These are phyloP conservation scores for Ochotona princeps DNA, from an alignment of 2,113 vertebrate species.

Conservation along the genomic window DNA sequence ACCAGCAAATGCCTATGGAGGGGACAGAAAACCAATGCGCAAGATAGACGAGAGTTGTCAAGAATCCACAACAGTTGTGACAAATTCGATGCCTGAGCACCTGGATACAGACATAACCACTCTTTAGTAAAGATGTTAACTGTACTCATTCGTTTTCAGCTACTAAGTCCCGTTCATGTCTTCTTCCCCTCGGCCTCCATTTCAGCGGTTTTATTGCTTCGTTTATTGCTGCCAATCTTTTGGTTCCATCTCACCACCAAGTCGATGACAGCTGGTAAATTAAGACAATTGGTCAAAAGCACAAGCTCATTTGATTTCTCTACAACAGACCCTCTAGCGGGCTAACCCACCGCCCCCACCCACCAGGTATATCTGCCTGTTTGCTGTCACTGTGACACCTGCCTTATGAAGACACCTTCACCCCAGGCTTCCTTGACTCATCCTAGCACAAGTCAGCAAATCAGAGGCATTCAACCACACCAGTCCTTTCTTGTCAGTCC, in stretches of 20 bases:
- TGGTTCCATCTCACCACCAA: not conserved
- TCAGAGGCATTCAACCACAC: not conserved
- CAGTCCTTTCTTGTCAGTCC: not conserved
- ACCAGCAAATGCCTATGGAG: not conserved
- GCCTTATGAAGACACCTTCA: not conserved
- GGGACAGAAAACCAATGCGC: not conserved
- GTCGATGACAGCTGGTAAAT: not conserved
- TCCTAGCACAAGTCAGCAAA: not conserved
- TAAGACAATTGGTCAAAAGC: not conserved
- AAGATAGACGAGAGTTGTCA: not conserved
- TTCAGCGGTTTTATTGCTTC: not conserved
- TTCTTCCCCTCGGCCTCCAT: not conserved
- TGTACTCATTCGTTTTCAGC: conserved; percentile 14
- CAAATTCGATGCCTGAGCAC: not conserved
- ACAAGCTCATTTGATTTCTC: not conserved
- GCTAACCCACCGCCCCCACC: not conserved
- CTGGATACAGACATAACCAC: not conserved
- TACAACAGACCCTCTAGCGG: not conserved
- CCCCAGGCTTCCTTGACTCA: not conserved
- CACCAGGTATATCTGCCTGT: not conserved
- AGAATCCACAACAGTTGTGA: not conserved
- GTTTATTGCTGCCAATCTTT: not conserved
- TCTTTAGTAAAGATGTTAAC: not conserved
- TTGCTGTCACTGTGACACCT: not conserved
- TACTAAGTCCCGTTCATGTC: not conserved